Percentiles rank a stretch among this genome's conserved stretches.
These are phyloP conservation scores for Crotalus helleri DNA, from an alignment of 2,113 vertebrate species.

Conservation along the genomic window DNA sequence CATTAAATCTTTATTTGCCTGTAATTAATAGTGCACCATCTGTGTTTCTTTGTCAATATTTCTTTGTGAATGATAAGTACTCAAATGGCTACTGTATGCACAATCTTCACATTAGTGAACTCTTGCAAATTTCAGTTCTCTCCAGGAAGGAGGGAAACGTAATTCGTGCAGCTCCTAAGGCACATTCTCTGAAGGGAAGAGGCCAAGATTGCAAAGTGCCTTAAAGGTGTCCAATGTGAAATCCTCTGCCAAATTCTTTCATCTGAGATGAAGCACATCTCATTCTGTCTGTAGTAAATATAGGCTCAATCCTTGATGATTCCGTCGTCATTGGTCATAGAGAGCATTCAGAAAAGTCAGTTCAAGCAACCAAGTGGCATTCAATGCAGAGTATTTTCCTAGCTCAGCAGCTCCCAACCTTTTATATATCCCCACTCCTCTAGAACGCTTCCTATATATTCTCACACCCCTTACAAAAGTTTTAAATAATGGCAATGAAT, in stretches of 20 bases:
- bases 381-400: too few relatives aligned
- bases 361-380: background rate
- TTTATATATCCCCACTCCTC: too few relatives aligned
- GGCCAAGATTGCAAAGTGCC: background rate
- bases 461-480: too few relatives aligned
- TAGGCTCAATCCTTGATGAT: background rate
- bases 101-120: background rate
- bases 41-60: background rate
- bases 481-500: too few relatives aligned
- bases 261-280: background rate
- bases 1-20: background rate
- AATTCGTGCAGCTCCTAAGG: background rate
- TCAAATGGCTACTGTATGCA: background rate
- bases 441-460: too few relatives aligned
- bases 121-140: background rate
- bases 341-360: background rate
- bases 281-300: background rate
- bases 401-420: too few relatives aligned
- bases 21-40: background rate
- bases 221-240: background rate
- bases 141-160: background rate
- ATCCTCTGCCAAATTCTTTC: background rate
- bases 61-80: background rate
- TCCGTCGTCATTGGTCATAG: background rate
- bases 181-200: background rate